A percentile compares a stretch with the other conserved stretches of the same genome.
These are phyloP conservation scores for Epizoanthus illoricatus DNA, from an alignment of 92 coral and sea anemone species.

Conservation along the genomic window DNA sequence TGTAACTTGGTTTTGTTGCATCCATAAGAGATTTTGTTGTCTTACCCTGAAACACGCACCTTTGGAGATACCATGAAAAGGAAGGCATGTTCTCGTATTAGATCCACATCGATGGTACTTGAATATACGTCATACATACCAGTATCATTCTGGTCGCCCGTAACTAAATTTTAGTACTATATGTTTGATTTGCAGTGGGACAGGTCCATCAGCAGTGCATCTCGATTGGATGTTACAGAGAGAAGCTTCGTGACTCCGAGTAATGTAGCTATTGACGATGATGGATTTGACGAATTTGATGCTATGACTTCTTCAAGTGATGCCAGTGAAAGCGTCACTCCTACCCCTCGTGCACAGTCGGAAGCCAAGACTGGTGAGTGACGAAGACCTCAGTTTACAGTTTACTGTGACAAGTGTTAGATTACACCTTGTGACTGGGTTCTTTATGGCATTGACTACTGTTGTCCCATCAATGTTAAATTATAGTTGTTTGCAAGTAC, in stretches of 20 bases:
- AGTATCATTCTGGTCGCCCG: too few relatives aligned
- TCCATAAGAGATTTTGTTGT: background rate
- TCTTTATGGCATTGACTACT: background rate
- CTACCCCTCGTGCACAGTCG: background rate
- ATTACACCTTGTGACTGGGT: background rate
- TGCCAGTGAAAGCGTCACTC: background rate
- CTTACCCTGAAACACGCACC: too few relatives aligned
- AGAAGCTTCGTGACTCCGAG: slow-evolving; percentile 56
- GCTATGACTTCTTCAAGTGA: slow-evolving; percentile 17
- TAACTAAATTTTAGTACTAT: too few relatives aligned
- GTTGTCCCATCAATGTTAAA: background rate
- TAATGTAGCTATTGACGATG: slow-evolving; percentile 39
- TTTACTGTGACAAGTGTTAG: background rate
- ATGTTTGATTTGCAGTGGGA: slow-evolving; percentile 57
- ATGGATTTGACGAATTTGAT: slow-evolving; percentile 72
- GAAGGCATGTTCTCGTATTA: too few relatives aligned
- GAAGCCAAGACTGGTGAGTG: slow-evolving; percentile 20
- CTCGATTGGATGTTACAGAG: slow-evolving; percentile 68
- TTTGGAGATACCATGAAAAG: too few relatives aligned
- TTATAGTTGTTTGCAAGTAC: too few relatives aligned
- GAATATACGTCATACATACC: too few relatives aligned
- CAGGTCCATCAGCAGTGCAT: slow-evolving; percentile 36
- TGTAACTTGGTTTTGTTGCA: background rate
- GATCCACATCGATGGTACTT: background rate
- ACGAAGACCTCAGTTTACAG: background rate